Percentiles rank a stretch among this genome's conserved stretches.
Conservation (phyloP, 2,797 vertebrate species). For the Neopelma chrysocephalum region DNA sequence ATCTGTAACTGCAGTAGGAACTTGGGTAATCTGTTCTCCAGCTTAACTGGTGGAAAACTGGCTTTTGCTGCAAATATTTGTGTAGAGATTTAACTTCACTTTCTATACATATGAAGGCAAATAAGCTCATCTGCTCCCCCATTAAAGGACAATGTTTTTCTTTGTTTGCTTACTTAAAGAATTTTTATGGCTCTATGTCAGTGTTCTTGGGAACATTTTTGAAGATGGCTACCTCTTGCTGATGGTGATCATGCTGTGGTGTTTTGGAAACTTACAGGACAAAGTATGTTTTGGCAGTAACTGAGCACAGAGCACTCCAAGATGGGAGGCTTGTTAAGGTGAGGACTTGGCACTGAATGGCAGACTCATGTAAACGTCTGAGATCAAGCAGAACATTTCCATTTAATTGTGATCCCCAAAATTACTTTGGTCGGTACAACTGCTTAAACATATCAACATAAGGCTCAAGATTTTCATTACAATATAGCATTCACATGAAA, state of each 20-base stretch:
- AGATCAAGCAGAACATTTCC: slow-evolving; percentile 68
- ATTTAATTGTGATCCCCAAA: slow-evolving; percentile 77
- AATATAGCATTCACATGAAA: slow-evolving; percentile 76
- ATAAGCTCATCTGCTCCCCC: not conserved
- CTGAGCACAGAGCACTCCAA: not conserved
- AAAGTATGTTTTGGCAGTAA: not conserved
- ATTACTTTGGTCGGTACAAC: slow-evolving; percentile 72
- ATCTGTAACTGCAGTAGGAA: not conserved
- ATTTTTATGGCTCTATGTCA: not conserved
- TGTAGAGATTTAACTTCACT: not conserved
- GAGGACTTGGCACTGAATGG: not conserved
- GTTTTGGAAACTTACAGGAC: not conserved
- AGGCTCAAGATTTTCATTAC: slow-evolving; percentile 75
- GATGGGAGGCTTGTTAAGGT: not conserved
- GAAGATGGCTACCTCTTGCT: not conserved
- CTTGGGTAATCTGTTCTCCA: not conserved
- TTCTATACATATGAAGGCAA: not conserved
- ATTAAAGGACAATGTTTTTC: not conserved
- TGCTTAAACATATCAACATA: slow-evolving; percentile 58
- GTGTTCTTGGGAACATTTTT: not conserved
- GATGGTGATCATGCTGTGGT: not conserved
- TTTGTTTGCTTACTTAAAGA: not conserved
- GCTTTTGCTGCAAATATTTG: not conserved
- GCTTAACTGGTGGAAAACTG: not conserved
- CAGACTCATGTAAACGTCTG: slow-evolving; percentile 15